Conservation (phyloP, 2,888 invertebrate species). For the Dryobota labecula region DNA sequence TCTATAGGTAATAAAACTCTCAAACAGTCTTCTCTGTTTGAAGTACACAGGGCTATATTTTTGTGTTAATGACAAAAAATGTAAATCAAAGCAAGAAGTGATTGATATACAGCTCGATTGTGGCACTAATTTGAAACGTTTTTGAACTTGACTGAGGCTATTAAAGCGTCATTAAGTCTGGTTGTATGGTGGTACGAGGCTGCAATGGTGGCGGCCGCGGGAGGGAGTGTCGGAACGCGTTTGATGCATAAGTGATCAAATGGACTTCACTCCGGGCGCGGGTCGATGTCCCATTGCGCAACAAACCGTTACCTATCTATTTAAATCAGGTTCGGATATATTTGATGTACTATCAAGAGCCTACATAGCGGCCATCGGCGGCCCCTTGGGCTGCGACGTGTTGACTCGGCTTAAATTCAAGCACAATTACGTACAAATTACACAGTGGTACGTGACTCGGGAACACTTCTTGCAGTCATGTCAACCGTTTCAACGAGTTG, state of each 20-base stretch:
- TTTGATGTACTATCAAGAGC: constrained; percentile 76
- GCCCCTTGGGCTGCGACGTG: constrained; percentile 72
- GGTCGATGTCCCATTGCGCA: constrained; percentile 88
- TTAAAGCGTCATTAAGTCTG: constrained; percentile 79
- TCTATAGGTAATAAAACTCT: constrained; percentile 20
- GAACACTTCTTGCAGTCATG: constrained; percentile 76
- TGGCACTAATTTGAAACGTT: constrained; percentile 74
- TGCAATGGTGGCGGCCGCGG: constrained; percentile 68
- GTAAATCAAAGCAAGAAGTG: constrained; percentile 67
- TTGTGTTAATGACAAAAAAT: constrained; percentile 61
- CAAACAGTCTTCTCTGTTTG: constrained; percentile 28
- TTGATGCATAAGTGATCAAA: constrained; percentile 88
- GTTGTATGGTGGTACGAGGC: constrained; percentile 71
- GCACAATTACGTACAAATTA: constrained; percentile 78
- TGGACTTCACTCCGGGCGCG: constrained; percentile 76
- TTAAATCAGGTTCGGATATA: constrained; percentile 86
- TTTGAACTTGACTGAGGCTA: constrained; percentile 78
- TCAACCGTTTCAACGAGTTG: constrained; percentile 69
- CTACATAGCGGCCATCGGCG: constrained; percentile 46
- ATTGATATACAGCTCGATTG: constrained; percentile 72
- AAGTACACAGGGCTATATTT: constrained; percentile 30
- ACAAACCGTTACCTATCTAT: constrained; percentile 87
- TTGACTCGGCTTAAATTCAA: constrained; percentile 69
- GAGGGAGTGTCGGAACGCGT: constrained; percentile 81
- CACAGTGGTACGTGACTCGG: constrained; percentile 77